Evolutionary conservation across 2,113 vertebrate genomes (phyloP), one percentile per base, ranked within the genome.

Genomic region (Ptychochromis oligacanthus): DNA sequence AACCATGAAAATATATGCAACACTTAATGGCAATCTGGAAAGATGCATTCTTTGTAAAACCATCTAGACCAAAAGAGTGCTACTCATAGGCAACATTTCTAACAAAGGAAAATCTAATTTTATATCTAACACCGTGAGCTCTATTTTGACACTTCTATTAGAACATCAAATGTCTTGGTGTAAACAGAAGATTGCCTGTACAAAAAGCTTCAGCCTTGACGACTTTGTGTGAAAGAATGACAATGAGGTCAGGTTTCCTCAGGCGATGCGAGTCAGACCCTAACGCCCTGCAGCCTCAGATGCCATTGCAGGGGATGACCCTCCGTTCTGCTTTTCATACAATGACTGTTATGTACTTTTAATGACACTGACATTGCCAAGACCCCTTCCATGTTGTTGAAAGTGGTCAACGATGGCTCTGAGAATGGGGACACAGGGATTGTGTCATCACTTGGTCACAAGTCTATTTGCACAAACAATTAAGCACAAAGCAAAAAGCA

Each of bases 191-290:
- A 20, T 2, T 46, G 77, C 12, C 61, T 77, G 76, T 57, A 20
- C 7, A 1, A 70, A 11, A 26, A 38, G 70, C 38, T 49, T 57
- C 10, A 56, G 38, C 61, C 36, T 46, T 7, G n/a, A 56, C 64
- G 14, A 58, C 20, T 24, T 13, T 56, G 54, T 70, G 52, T 8
- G 18, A 31, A 15, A 56, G 74, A 55, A 58, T 2, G 74, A 88
- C 79, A 76, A 36, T 4, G 38, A 75, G 82, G 65, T 83, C 79
- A 86, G 75, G 57, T 31, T 24, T 84, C 46, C 54, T 60, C 26
- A 0, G 43, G 36, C 14, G 6, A 7, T n/a, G 64, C 4, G 60
- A 79, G 78, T 80, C 86, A 75, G 43, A 77, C 14, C 84, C 65
- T 38, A 9, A 61, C 38, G n/a, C 34, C 55, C 67, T 18, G 28